phyloP scores from a whole-genome alignment of 2,888 invertebrate species.

The Dicyrtomina minuta region DNA sequence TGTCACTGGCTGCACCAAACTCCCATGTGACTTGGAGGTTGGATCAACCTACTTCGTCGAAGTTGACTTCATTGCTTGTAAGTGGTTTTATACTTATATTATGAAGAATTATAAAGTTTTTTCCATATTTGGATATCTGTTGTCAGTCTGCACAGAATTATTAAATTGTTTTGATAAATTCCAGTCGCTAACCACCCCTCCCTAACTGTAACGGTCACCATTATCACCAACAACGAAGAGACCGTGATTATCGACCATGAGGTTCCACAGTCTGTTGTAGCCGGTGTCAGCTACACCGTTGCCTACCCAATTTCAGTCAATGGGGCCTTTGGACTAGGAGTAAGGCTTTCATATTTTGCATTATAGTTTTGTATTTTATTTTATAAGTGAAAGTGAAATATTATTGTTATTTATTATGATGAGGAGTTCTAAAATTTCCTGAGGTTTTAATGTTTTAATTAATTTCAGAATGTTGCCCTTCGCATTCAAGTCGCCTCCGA shows the following conservation, averaged over 20 bases:
- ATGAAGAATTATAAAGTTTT: too few relatives aligned
- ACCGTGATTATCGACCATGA: background rate
- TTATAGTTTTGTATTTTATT: too few relatives aligned
- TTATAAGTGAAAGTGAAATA: too few relatives aligned
- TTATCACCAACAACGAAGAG: background rate
- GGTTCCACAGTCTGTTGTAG: background rate
- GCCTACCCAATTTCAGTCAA: constrained; percentile 19
- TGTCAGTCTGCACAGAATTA: too few relatives aligned
- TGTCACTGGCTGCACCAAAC: constrained; percentile 23
- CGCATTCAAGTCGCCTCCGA: constrained; percentile 3
- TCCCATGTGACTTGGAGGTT: constrained; percentile 17
- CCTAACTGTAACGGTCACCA: too few relatives aligned
- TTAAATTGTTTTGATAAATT: too few relatives aligned
- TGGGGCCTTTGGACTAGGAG: background rate
- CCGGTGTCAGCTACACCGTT: constrained; percentile 23
- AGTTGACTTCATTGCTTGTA: constrained; percentile 26
- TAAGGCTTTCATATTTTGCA: background rate
- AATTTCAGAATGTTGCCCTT: background rate
- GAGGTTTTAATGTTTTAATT: too few relatives aligned
- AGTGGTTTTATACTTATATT: too few relatives aligned
- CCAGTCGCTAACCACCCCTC: too few relatives aligned
- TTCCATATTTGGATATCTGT: too few relatives aligned
- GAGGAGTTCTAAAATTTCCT: too few relatives aligned
- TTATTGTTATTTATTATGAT: too few relatives aligned
- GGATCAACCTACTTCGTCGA: constrained; percentile 21